Conservation (phyloP, 2,113 vertebrate genomes). For the Atractosteus spatula region DNA sequence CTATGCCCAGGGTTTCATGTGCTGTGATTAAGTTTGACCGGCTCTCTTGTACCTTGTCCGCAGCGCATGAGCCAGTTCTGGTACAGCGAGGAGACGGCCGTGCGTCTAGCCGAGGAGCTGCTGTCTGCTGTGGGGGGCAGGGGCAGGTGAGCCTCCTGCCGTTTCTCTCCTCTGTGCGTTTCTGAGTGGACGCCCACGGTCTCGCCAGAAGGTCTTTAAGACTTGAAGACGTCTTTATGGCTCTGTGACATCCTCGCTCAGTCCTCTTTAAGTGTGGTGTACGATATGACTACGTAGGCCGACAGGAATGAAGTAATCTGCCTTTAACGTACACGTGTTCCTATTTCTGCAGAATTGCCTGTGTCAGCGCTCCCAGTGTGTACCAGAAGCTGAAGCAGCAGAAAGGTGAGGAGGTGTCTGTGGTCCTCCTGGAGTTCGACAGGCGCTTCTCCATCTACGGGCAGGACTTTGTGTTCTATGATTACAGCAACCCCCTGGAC, state of each 20-base stretch:
- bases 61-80: conserved; percentile 96
- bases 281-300: neutral
- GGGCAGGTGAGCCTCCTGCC: conserved; percentile 70
- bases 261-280: neutral
- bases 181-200: too few species aligned
- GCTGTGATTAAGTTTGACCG: too few species aligned
- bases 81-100: conserved; percentile 86
- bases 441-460: conserved; percentile 81
- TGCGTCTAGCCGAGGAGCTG: conserved; percentile 71
- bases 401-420: conserved; percentile 45
- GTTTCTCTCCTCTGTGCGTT: neutral
- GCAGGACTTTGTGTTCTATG: conserved; percentile 89
- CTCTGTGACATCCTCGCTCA: neutral
- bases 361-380: conserved; percentile 84
- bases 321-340: neutral
- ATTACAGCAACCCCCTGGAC: conserved; percentile 83
- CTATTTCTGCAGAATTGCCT: conserved; percentile 75
- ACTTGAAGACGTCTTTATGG: too few species aligned
- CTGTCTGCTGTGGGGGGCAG: conserved; percentile 73
- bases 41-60: too few species aligned
- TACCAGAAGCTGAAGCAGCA: conserved; percentile 88
- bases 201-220: too few species aligned
- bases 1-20: too few species aligned
- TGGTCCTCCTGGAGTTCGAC: conserved; percentile 83
- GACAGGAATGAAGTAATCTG: too few species aligned